Base-by-base conservation (phyloP, 2,888 invertebrate genomes). In the Trilocha varians region DNA sequence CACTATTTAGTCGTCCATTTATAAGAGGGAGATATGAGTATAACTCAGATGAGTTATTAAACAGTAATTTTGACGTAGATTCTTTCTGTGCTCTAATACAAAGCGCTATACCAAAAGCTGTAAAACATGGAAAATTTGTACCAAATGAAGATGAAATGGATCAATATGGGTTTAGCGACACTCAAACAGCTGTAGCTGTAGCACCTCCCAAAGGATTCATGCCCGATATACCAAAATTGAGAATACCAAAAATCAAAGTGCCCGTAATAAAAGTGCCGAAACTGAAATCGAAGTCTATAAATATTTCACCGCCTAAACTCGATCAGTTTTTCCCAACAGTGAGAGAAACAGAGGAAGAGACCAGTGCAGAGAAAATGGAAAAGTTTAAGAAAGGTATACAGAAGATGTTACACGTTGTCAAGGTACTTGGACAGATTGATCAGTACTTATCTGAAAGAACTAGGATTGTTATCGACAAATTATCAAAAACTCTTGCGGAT, bases 331-430 rank as follows among this genome's bases (percentile, higher is more conserved):
- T n/a, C n/a, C 44, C 61, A 8, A 49, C 55, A 1, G 52, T 67
- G 8, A 70, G 65, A 46, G 62, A 59, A 42, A 47, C 51, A 5
- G 65, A 69, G 43, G 74, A 76, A 42, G 74, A 74, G 39, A 65
- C 77, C 3, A 83, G 83, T 45, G 79, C 73, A 1, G 85, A 84
- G 45, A 62, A 60, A 43, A 73, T 84, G 74, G 80, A 79, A 44
- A 72, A 62, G 37, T 77, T 85, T 43, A 83, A 82, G 52, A 85
- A 79, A 48, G 82, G 78, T 1, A 67, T 85, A 0, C 76, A 80
- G 51, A 83, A 80, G 53, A 69, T 85, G 76, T 48, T 84, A 3
- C 74, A 78, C 33, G 66, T 82, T 1, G 83, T 84, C 1, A 84
- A 79, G 55, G 77, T 84, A 13, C 51, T 85, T 16, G 77, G 80